Evolutionary conservation across 2,888 invertebrate genomes (phyloP), one percentile per base, ranked within the genome.

Genomic region (Chorisops tibialis): DNA sequence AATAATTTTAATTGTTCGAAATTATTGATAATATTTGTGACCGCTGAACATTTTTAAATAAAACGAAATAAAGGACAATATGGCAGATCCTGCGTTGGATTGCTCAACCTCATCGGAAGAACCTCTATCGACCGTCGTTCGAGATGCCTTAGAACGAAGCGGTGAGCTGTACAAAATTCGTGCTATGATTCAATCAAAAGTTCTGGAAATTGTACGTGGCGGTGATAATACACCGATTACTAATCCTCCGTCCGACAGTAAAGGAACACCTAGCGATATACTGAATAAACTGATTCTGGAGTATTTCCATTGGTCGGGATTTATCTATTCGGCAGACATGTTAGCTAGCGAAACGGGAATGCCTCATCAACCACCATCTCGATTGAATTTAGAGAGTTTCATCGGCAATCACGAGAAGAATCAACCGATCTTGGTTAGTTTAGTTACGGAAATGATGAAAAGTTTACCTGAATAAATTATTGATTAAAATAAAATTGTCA

Each of bases 231-330:
- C 22, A 11, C 18, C 56, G 5, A 54, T 62, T 14, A 18, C 30
- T 2, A 39, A 39, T 19, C 39, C 56, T n/a, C 30, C 24, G 2
- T 6, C 18, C 12, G 19, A 24, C 12, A 14, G 22, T n/a, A 21
- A 2, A 12, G 41, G 19, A 6, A 18, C 56, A 19, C 30, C 61
- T 4, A 35, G 52, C 4, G 38, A 35, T 12, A 4, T 64, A 1
- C 16, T 61, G 3, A 61, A 64, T 54, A 47, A 52, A 18, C 12
- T 64, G 2, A 64, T 64, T 37, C 11, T 62, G 19, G 64, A 64
- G 37, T 64, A 64, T 59, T 62, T 61, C 4, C 35, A 61, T 21
- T 64, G 61, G 61, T 43, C 54, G 12, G 45, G 38, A 12, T 59
- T 56, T 21, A 47, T 30, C 12, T 64, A 64, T 41, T 41, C 64